Percentiles rank a stretch among this genome's conserved stretches.
phyloP scores from a whole-genome alignment of 2,888 invertebrate genomes.

The Limenitis camilla region DNA sequence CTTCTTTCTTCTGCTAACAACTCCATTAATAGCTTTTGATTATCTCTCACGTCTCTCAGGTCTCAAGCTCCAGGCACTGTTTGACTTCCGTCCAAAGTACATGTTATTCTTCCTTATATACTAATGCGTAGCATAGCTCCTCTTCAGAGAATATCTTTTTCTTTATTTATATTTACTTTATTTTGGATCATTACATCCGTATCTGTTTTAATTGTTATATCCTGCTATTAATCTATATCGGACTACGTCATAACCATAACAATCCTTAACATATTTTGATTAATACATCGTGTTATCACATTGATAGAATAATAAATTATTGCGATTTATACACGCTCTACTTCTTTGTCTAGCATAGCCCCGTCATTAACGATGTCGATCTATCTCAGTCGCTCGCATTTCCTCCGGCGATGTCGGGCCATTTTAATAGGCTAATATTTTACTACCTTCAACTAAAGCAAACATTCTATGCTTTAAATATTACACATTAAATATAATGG shows the following conservation, averaged over 20 bases:
- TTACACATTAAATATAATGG: background rate
- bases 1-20: too few relatives aligned
- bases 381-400: conserved; percentile 45
- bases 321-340: conserved; percentile 15
- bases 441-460: conserved; percentile 11
- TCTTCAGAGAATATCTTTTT: too few relatives aligned
- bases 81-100: too few relatives aligned
- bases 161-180: too few relatives aligned
- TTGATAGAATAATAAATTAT: conserved; percentile 16
- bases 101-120: too few relatives aligned
- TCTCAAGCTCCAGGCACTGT: too few relatives aligned
- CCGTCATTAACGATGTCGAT: conserved; percentile 41
- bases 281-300: conserved; percentile 2
- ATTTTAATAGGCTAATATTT: conserved; percentile 23
- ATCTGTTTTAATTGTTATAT: too few relatives aligned
- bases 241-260: background rate
- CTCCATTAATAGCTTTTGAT: too few relatives aligned
- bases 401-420: conserved; percentile 28
- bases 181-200: too few relatives aligned
- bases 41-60: too few relatives aligned
- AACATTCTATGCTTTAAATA: background rate
- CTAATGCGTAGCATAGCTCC: too few relatives aligned
- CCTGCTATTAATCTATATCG: background rate
- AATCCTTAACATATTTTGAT: background rate
- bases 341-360: conserved; percentile 17